These are phyloP conservation scores for Rutilus rutilus DNA, from an alignment of 2,113 vertebrate genomes.

Conservation along the genomic window DNA sequence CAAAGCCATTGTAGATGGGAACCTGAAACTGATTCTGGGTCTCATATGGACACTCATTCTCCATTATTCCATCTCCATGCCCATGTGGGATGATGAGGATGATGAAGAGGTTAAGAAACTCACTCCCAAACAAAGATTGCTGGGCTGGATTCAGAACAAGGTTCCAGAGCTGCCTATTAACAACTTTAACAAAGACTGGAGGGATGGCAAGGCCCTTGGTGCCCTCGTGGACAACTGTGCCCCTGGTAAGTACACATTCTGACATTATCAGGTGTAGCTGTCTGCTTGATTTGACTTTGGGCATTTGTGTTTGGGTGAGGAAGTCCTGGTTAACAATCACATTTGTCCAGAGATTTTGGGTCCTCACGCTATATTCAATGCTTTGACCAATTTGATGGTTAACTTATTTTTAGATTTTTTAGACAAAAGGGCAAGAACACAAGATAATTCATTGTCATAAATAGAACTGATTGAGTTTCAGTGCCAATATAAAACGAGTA, in stretches of 20 bases:
- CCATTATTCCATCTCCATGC: conserved; percentile 98
- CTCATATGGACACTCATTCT: conserved; percentile 96
- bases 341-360: background rate
- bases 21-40: conserved; percentile 94
- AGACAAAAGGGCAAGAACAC: background rate
- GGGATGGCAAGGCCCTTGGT: conserved; percentile 89
- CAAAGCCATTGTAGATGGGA: conserved; percentile 95
- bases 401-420: background rate
- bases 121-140: conserved; percentile 92
- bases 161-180: conserved; percentile 93
- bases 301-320: background rate
- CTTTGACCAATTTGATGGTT: background rate
- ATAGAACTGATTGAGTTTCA: background rate
- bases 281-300: background rate
- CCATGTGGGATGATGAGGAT: conserved; percentile 96
- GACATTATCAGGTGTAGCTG: background rate
- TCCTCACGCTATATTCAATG: background rate
- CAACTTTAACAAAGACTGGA: conserved; percentile 94
- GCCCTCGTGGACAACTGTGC: conserved; percentile 94
- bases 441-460: background rate
- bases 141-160: conserved; percentile 97
- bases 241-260: conserved; percentile 76
- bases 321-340: background rate
- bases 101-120: conserved; percentile 89
- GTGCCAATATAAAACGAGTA: background rate